Percentiles rank a stretch among this genome's conserved stretches.
These are phyloP conservation scores for Enoplosus armatus DNA, from an alignment of 2,797 vertebrate species.

Conservation along the genomic window DNA sequence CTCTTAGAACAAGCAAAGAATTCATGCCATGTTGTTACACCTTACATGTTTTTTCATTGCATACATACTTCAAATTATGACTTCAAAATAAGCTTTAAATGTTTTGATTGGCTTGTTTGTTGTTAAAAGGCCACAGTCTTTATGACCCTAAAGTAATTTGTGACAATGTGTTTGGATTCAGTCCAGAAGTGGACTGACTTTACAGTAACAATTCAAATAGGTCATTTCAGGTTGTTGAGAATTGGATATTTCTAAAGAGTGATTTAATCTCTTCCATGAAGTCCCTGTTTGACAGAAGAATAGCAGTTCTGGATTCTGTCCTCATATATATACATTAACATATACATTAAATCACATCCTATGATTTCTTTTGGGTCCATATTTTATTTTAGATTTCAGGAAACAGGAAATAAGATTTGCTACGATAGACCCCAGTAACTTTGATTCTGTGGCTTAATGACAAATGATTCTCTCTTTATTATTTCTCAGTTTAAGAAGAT, in stretches of 20 bases:
- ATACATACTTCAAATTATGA: slow-evolving; percentile 24
- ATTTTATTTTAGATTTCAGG: slow-evolving; percentile 2
- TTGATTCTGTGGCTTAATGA: slow-evolving; percentile 2
- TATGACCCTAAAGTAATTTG: neutral
- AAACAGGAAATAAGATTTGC: neutral
- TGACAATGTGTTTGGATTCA: neutral
- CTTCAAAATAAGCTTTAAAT: neutral
- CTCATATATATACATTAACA: no score
- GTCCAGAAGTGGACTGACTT: neutral
- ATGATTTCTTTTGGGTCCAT: neutral
- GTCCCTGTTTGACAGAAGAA: neutral
- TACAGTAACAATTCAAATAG: neutral
- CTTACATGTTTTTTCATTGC: neutral
- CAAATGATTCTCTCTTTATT: slow-evolving; percentile 15
- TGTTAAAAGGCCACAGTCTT: neutral
- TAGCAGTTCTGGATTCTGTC: neutral
- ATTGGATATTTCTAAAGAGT: neutral
- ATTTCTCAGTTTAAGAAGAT: slow-evolving; percentile 16
- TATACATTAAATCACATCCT: neutral
- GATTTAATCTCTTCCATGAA: neutral
- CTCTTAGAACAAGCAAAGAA: neutral
- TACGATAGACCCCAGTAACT: neutral
- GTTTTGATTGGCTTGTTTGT: neutral
- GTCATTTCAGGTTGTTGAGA: neutral
- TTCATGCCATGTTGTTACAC: neutral